Conservation (phyloP, 2,888 invertebrate species). For the Carpatolechia fugitivella region DNA sequence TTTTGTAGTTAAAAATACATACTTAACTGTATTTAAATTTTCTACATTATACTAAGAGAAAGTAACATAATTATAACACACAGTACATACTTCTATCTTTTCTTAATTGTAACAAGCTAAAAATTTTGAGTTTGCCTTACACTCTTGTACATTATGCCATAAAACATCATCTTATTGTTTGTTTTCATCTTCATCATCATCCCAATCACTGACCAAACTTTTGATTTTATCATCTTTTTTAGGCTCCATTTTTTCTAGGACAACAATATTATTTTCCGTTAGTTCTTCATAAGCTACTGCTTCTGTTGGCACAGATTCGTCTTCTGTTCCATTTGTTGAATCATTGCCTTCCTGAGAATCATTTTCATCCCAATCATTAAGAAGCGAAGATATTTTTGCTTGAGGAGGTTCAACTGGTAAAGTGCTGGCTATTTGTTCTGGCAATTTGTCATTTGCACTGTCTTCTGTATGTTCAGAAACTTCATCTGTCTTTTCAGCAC, state of each 20-base stretch:
- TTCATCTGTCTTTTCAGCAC: slow-evolving; percentile 20
- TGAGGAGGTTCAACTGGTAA: slow-evolving; percentile 18
- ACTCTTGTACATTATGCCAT: background rate
- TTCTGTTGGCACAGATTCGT: background rate
- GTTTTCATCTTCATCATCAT: slow-evolving; percentile 64
- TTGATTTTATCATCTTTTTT: slow-evolving; percentile 60
- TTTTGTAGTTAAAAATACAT: too few species aligned
- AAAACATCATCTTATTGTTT: background rate
- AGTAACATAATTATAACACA: too few species aligned
- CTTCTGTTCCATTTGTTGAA: slow-evolving; percentile 20
- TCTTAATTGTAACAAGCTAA: too few species aligned
- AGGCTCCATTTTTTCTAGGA: slow-evolving; percentile 12
- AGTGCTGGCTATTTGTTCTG: slow-evolving; percentile 11
- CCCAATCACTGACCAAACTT: slow-evolving; percentile 74
- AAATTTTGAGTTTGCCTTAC: too few species aligned
- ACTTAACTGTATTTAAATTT: too few species aligned
- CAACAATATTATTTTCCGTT: background rate
- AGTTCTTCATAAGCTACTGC: background rate
- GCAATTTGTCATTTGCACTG: slow-evolving; percentile 38
- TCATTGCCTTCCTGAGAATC: slow-evolving; percentile 57
- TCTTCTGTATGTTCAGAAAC: slow-evolving; percentile 29
- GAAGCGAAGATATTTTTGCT: slow-evolving; percentile 47
- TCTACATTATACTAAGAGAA: too few species aligned
- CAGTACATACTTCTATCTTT: too few species aligned
- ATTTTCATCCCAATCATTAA: slow-evolving; percentile 76